Conservation (phyloP, 2,888 invertebrate species). For the Apeira syringaria region DNA sequence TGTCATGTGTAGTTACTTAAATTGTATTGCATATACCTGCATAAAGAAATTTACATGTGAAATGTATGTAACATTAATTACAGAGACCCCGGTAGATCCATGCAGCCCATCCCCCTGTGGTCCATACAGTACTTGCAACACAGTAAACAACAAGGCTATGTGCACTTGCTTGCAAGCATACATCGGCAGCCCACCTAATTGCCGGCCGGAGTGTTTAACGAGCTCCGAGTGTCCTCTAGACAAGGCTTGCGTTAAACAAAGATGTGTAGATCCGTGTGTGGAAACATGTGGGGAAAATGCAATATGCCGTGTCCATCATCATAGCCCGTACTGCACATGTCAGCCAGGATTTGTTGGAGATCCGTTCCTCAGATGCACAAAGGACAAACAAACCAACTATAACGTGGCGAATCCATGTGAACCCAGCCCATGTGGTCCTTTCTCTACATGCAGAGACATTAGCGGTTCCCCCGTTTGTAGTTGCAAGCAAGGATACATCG, state of each 20-base stretch:
- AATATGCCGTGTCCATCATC: slow-evolving; percentile 87
- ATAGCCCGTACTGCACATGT: slow-evolving; percentile 89
- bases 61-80: slow-evolving; percentile 22
- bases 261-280: slow-evolving; percentile 92
- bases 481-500: slow-evolving; percentile 86
- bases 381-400: slow-evolving; percentile 78
- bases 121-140: slow-evolving; percentile 88
- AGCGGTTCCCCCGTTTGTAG: slow-evolving; percentile 82
- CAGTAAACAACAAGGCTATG: slow-evolving; percentile 85
- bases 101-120: slow-evolving; percentile 92
- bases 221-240: slow-evolving; percentile 91
- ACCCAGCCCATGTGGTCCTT: slow-evolving; percentile 88
- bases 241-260: slow-evolving; percentile 89
- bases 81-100: slow-evolving; percentile 81
- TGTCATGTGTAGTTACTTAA: too few species aligned
- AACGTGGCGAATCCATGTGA: slow-evolving; percentile 80
- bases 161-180: slow-evolving; percentile 88
- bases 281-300: slow-evolving; percentile 89
- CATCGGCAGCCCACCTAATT: slow-evolving; percentile 89
- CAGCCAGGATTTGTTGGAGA: slow-evolving; percentile 88
- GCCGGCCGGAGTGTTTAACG: slow-evolving; percentile 90
- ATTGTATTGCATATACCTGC: too few species aligned
- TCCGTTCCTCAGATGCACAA: slow-evolving; percentile 85
- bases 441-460: slow-evolving; percentile 83
- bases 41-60: too few species aligned